Percentiles rank a stretch among this genome's conserved stretches.
Conservation (phyloP, 2,113 vertebrate genomes). For the Archilochus colubris region DNA sequence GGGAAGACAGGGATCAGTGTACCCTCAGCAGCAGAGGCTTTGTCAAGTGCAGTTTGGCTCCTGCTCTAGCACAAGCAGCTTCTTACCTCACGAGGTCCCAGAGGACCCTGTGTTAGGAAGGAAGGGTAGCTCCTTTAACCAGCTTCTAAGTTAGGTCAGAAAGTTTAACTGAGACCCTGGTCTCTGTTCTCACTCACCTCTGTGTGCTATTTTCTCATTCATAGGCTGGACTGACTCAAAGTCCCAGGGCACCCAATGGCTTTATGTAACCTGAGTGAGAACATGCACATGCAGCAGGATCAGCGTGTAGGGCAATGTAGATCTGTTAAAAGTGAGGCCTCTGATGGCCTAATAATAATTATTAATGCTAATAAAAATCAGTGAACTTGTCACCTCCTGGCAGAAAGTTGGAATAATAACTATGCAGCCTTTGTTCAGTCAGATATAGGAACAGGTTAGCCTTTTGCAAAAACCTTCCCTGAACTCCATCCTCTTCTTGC, state of each 20-base stretch:
- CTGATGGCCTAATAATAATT: slow-evolving; percentile 55
- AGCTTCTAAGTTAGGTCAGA: neutral
- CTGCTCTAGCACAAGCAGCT: neutral
- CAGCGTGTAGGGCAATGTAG: neutral
- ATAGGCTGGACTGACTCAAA: neutral
- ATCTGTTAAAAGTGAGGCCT: slow-evolving; percentile 3
- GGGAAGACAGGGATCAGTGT: neutral
- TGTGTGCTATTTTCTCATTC: neutral
- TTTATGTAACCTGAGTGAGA: neutral
- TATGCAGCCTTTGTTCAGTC: neutral
- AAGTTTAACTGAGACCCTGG: fast-evolving
- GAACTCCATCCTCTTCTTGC: neutral
- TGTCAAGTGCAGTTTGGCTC: neutral
- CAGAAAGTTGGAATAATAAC: slow-evolving; percentile 36
- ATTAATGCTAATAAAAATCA: slow-evolving; percentile 54
- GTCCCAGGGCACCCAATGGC: fast-evolving
- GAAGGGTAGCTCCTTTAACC: neutral
- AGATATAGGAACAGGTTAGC: neutral
- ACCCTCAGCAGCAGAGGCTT: neutral
- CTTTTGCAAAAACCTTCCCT: neutral
- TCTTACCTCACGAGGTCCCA: neutral
- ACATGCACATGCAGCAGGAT: neutral
- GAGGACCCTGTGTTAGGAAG: fast-evolving
- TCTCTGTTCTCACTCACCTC: neutral
- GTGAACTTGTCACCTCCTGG: slow-evolving; percentile 32